A percentile compares a stretch with the other conserved stretches of the same genome.
These are phyloP conservation scores for Glyptemys insculpta DNA, from an alignment of 2,797 vertebrate species.

Conservation along the genomic window DNA sequence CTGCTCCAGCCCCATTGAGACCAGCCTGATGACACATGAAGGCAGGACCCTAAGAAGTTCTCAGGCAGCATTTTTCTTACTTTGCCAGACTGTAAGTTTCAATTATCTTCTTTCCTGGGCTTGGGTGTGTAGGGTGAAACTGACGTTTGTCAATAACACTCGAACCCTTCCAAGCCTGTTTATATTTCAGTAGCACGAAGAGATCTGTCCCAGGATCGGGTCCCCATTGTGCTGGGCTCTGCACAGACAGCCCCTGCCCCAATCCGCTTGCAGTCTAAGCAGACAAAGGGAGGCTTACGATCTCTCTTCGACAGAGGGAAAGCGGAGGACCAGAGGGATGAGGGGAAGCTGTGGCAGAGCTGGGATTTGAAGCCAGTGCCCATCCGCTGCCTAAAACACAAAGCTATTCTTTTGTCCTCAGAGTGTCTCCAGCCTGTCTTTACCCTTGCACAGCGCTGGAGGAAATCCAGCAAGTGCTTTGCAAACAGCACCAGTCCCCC, in stretches of 20 bases:
- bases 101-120: no score
- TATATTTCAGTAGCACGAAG: not conserved
- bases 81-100: not conserved
- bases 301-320: not conserved
- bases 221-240: rapidly evolving
- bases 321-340: not conserved
- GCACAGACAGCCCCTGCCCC: not conserved
- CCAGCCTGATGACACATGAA: no score
- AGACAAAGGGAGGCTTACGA: not conserved
- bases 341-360: not conserved
- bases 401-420: no score
- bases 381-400: not conserved
- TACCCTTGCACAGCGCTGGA: not conserved
- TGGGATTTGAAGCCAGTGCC: not conserved
- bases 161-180: not conserved
- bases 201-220: not conserved
- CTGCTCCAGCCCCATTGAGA: not conserved
- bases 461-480: not conserved
- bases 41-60: not conserved
- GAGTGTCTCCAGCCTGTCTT: not conserved
- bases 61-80: not conserved
- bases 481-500: not conserved
- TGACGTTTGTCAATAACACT: not conserved
- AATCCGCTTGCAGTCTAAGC: not conserved
- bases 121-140: not conserved